Base-by-base conservation (phyloP, 1,140 invertebrate genomes). In the Anastatus disparis region DNA sequence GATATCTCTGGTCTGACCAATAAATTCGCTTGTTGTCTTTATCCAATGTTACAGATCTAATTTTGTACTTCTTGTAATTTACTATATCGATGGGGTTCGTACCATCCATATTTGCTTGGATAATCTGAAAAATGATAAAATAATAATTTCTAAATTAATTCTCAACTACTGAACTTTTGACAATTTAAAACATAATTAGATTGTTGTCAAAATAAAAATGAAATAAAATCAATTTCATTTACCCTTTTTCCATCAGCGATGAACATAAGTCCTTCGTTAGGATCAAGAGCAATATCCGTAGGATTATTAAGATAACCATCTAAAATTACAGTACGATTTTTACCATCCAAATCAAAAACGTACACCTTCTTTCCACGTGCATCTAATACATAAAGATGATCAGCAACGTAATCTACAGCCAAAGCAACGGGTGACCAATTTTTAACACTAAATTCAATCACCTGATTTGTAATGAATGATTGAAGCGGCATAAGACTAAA, bases 221-320 rank as follows among this genome's bases (percentile, higher is more conserved):
- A 52, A 48, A 52, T n/a, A n/a, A n/a, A n/a, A n/a, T n/a, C n/a
- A n/a, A n/a, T n/a, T n/a, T 20, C 6, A 40, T 29, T 3, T 31
- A 70, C 67, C 38, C 50, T 70, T n/a, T 13, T 29, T 8, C 52
- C 56, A 55, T 70, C 67, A 3, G 67, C 67, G 2, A 70, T 44
- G n/a, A 70, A 70, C 56, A 70, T 62, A 10, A 62, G 3, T 17
- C 56, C 58, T 10, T 52, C 31, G 4, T 17, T 15, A 1, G 58
- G 67, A 31, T 70, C 67, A 1, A 70, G 0, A 2, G 17, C 48
- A 12, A 70, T 62, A 13, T 70, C 58, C 26, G 29, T 42, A 4
- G 67, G 67, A 12, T 52, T 40, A 0, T 55, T 1, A 1, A 70
- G 17, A 2, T 29, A 38, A 0, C 26, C 15, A 10, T 62, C 38